Percentiles rank a stretch among this genome's conserved stretches.
phyloP scores from a whole-genome alignment of 1,140 invertebrate genomes.

The Magallana ariakensis region DNA sequence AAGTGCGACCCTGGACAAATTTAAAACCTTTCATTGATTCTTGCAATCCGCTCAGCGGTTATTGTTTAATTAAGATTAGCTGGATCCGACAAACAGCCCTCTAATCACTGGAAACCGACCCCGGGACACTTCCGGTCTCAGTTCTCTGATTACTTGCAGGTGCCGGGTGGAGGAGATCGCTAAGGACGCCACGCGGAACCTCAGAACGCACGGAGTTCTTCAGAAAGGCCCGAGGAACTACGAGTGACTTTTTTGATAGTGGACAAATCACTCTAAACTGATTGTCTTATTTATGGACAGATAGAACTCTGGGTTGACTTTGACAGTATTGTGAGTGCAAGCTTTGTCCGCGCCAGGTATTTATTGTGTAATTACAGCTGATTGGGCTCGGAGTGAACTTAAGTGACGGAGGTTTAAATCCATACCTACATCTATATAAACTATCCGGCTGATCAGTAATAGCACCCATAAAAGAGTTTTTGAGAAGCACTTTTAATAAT shows the following conservation, averaged over 20 bases:
- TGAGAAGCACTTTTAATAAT: neutral
- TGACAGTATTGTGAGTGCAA: neutral
- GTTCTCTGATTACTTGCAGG: neutral
- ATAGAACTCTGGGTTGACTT: neutral
- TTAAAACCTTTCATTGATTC: neutral
- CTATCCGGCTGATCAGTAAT: neutral
- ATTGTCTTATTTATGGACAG: neutral
- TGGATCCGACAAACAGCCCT: neutral
- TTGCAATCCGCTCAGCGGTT: neutral
- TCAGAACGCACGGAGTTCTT: neutral
- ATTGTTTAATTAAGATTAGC: conserved; percentile 16
- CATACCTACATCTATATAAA: neutral
- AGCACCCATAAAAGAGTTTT: neutral
- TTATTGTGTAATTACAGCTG: conserved; percentile 28
- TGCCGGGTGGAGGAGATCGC: neutral
- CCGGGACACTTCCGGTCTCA: neutral
- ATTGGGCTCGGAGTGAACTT: neutral
- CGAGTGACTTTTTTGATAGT: neutral
- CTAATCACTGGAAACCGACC: conserved; percentile 3
- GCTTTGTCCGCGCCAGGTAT: neutral
- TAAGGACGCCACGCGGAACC: neutral
- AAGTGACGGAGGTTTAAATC: neutral
- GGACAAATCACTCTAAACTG: neutral
- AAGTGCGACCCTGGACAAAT: neutral
- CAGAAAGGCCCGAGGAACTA: neutral